phyloP scores from a whole-genome alignment of 2,888 invertebrate species.

The Megastigmus dorsalis region DNA sequence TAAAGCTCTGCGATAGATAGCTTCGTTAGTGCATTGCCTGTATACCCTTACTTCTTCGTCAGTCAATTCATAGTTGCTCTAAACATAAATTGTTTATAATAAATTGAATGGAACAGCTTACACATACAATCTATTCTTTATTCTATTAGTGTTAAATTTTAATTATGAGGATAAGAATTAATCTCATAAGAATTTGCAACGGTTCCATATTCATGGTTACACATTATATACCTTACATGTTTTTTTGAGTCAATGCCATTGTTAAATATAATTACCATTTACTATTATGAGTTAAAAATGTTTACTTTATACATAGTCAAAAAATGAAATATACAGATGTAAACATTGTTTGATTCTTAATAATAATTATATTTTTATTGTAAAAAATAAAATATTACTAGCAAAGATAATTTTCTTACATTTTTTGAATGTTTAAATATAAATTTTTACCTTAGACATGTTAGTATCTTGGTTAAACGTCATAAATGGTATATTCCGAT shows the following conservation, averaged over 20 bases:
- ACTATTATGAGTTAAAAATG: no score
- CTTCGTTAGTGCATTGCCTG: conserved; percentile 51
- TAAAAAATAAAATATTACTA: background rate
- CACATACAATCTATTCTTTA: background rate
- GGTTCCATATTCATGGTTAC: no score
- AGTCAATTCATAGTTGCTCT: conserved; percentile 34
- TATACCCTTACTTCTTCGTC: conserved; percentile 52
- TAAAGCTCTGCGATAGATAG: conserved; percentile 44
- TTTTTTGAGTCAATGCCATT: background rate
- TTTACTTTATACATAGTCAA: no score
- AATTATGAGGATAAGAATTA: background rate
- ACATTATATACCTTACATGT: background rate
- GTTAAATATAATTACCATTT: no score
- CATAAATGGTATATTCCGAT: background rate
- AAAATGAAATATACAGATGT: no score
- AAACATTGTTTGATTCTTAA: no score
- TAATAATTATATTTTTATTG: no score
- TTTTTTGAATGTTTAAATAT: background rate
- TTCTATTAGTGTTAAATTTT: background rate
- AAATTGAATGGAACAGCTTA: background rate
- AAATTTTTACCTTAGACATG: background rate
- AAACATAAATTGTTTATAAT: background rate
- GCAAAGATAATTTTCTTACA: background rate
- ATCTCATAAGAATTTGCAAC: no score
- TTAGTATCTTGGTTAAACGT: background rate